A percentile compares a stretch with the other conserved stretches of the same genome.
These are phyloP conservation scores for Acleris sparsana DNA, from an alignment of 2,888 invertebrate genomes.

Conservation along the genomic window DNA sequence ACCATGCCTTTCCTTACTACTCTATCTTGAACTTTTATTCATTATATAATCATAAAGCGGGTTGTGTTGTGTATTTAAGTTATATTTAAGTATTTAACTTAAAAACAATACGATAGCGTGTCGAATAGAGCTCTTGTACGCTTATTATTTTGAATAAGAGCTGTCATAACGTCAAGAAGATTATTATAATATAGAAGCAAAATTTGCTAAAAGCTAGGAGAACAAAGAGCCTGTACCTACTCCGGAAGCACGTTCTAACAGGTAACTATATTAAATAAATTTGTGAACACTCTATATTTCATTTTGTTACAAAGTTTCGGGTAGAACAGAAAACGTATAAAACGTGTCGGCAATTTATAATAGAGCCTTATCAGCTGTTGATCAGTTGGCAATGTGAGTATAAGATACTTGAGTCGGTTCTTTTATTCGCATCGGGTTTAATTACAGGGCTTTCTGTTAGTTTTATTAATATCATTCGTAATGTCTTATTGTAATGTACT, in stretches of 20 bases:
- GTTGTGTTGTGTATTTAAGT: constrained; percentile 4
- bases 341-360: constrained; percentile 55
- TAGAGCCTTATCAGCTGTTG: constrained; percentile 50
- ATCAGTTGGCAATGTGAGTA: constrained; percentile 50
- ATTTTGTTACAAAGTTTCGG: constrained; percentile 44
- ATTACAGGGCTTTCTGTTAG: constrained; percentile 43
- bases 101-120: too few relatives aligned
- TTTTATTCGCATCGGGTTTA: constrained; percentile 48
- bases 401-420: constrained; percentile 45
- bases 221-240: background rate
- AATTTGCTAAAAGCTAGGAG: too few relatives aligned
- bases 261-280: constrained; percentile 37
- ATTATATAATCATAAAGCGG: constrained; percentile 5
- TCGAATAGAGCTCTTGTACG: too few relatives aligned
- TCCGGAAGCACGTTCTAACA: background rate
- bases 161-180: too few relatives aligned
- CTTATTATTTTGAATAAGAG: too few relatives aligned
- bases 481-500: too few relatives aligned
- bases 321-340: constrained; percentile 46
- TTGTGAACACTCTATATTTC: constrained; percentile 43
- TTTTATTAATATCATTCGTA: too few relatives aligned
- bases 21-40: constrained; percentile 13
- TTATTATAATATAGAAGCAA: too few relatives aligned
- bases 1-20: background rate
- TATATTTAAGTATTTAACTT: background rate